Percentiles rank a stretch among this genome's conserved stretches.
Conservation (phyloP, 2,888 invertebrate species). For the Limnephilus rhombicus region DNA sequence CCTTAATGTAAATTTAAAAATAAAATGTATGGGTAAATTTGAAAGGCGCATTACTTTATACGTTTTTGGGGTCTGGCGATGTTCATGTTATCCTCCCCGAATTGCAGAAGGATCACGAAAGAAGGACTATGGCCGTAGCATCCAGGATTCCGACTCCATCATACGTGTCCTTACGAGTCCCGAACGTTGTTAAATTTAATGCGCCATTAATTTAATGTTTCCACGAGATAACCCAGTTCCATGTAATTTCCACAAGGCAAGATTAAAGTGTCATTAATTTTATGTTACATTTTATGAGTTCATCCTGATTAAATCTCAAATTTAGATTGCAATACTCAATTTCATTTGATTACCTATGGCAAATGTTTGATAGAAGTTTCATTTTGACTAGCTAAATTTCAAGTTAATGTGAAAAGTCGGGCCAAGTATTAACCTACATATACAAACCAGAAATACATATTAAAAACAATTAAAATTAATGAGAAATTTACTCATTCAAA, state of each 20-base stretch:
- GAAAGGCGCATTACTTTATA: no score
- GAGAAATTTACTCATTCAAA: neutral
- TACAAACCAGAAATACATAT: neutral
- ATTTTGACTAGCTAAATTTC: neutral
- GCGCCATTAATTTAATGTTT: conserved; percentile 64
- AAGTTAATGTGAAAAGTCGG: neutral
- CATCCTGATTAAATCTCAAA: conserved; percentile 52
- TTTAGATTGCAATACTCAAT: conserved; percentile 39
- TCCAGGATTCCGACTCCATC: neutral
- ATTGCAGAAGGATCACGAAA: neutral
- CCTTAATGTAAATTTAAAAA: no score
- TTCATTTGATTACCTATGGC: conserved; percentile 31
- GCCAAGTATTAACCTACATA: neutral
- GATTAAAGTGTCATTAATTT: conserved; percentile 57
- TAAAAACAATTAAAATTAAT: neutral
- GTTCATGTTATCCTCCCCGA: neutral
- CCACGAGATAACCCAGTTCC: conserved; percentile 46
- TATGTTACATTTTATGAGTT: conserved; percentile 52
- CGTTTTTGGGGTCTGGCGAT: neutral
- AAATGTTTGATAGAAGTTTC: conserved; percentile 11
- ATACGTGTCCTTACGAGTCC: conserved; percentile 49
- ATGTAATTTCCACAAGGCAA: conserved; percentile 41
- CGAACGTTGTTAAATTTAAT: conserved; percentile 63
- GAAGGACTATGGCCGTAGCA: neutral
- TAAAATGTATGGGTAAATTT: no score